Conservation (phyloP, 2,113 vertebrate species). For the Hemiprocne comata region DNA sequence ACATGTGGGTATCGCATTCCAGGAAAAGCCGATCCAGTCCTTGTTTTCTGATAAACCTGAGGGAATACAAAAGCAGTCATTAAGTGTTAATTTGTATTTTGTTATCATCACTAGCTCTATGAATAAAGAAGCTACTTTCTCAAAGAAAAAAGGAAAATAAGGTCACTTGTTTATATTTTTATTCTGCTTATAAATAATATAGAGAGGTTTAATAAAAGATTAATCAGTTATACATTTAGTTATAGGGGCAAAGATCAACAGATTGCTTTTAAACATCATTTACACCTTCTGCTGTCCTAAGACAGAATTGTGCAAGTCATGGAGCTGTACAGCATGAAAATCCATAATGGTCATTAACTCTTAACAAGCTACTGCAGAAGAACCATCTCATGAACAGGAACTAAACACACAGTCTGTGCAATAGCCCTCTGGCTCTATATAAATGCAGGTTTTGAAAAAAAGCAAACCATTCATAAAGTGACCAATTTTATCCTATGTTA, state of each 20-base stretch:
- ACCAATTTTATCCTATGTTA: background rate
- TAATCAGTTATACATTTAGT: background rate
- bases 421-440: background rate
- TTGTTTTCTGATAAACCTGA: conserved; percentile 96
- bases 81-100: background rate
- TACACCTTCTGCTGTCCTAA: background rate
- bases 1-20: conserved; percentile 98
- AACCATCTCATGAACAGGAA: background rate
- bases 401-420: background rate
- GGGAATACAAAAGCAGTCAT: background rate
- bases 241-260: background rate
- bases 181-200: background rate
- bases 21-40: conserved; percentile 95
- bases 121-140: conserved; percentile 3
- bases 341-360: background rate
- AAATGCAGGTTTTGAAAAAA: background rate
- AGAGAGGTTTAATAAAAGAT: conserved; percentile 2
- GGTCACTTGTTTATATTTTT: background rate
- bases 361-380: background rate
- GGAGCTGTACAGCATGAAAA: background rate
- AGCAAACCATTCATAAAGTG: background rate
- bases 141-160: conserved; percentile 6
- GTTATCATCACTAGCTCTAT: background rate
- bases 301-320: background rate
- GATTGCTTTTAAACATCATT: background rate